A percentile compares a stretch with the other conserved stretches of the same genome.
phyloP scores from a whole-genome alignment of 1,140 invertebrate species.

The Drosophila tani region DNA sequence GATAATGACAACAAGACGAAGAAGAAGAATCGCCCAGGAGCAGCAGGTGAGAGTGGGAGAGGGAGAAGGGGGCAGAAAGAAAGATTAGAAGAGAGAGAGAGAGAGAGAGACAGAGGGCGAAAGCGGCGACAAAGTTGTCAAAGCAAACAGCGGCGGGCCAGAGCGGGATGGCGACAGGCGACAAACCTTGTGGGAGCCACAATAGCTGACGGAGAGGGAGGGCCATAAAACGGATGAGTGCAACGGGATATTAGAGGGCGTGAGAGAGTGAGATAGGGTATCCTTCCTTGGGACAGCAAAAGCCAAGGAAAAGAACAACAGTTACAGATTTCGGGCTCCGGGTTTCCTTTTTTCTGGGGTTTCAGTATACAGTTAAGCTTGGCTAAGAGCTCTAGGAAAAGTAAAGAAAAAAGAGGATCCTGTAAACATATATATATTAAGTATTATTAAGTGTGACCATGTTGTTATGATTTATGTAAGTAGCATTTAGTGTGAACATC shows the following conservation, averaged over 20 bases:
- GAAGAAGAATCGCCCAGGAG: slow-evolving; percentile 10
- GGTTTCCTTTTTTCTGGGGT: not conserved
- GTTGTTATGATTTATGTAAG: too few relatives aligned
- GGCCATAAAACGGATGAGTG: slow-evolving; percentile 9
- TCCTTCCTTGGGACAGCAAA: slow-evolving; percentile 1
- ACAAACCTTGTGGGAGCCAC: slow-evolving; percentile 7
- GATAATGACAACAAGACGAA: slow-evolving; percentile 55
- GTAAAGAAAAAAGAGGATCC: too few relatives aligned
- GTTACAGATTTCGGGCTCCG: slow-evolving; percentile 4
- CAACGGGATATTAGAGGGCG: not conserved
- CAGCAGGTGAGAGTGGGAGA: not conserved
- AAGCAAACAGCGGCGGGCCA: slow-evolving; percentile 13
- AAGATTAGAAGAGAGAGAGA: not conserved
- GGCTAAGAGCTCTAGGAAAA: not conserved
- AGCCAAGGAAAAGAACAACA: slow-evolving; percentile 14
- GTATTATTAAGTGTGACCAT: too few relatives aligned
- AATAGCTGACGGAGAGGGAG: not conserved
- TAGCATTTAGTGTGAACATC: too few relatives aligned
- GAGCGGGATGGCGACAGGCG: not conserved
- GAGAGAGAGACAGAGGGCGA: not conserved
- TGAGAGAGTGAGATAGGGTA: not conserved
- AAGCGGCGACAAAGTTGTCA: slow-evolving; percentile 52
- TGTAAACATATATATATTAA: too few relatives aligned
- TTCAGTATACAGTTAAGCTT: not conserved
- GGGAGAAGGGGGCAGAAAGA: not conserved